Percentiles rank a stretch among this genome's conserved stretches.
phyloP scores from a whole-genome alignment of 2,113 vertebrate species.

The Campylomormyrus numenius region DNA sequence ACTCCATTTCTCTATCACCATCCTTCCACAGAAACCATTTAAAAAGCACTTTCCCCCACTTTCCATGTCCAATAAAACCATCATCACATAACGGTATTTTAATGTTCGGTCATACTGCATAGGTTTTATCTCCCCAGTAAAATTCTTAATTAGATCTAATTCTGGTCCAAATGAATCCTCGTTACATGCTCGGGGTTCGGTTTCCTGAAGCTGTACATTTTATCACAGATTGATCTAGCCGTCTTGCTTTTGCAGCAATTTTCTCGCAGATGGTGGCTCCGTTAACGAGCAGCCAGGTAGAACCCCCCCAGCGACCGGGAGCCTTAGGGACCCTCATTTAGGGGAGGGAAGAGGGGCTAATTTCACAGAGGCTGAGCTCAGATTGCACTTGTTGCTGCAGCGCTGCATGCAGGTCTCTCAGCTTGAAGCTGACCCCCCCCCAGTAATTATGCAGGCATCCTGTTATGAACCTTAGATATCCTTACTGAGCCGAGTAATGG shows the following conservation, averaged over 20 bases:
- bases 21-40: background rate
- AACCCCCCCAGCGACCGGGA: background rate
- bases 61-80: background rate
- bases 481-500: background rate
- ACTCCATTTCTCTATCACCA: background rate
- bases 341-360: background rate
- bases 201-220: background rate
- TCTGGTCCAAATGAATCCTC: background rate
- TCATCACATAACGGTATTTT: background rate
- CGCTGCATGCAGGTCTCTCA: background rate
- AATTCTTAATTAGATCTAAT: slow-evolving; percentile 9
- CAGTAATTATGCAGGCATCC: background rate
- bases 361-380: background rate
- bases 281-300: background rate
- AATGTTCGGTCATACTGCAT: background rate
- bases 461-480: background rate
- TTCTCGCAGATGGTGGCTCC: background rate
- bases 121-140: background rate
- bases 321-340: background rate
- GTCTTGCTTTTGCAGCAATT: background rate
- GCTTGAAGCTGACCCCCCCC: background rate
- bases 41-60: background rate
- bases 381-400: background rate
- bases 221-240: background rate
- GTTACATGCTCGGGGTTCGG: background rate